These are phyloP conservation scores for Chaetophractus vellerosus DNA, from an alignment of 2,797 vertebrate species.

Conservation along the genomic window DNA sequence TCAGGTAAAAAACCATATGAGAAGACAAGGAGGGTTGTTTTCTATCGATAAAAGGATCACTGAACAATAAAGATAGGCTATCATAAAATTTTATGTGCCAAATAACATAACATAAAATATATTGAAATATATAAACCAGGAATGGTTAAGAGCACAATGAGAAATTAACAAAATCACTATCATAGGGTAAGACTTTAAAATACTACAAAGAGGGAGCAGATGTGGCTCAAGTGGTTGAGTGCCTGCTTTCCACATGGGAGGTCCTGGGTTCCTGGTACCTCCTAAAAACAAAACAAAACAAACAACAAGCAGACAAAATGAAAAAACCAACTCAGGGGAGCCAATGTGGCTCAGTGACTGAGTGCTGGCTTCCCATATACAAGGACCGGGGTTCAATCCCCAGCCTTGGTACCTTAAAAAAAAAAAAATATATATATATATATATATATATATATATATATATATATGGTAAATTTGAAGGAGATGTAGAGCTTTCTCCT, in stretches of 20 bases:
- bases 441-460: no score
- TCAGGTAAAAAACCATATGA: not conserved
- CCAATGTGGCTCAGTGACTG: no score
- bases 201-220: not conserved
- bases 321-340: no score
- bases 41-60: not conserved
- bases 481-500: not conserved
- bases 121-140: not conserved
- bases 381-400: no score
- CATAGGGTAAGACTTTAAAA: not conserved
- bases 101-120: not conserved
- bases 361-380: no score
- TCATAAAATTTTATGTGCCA: not conserved
- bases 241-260: no score
- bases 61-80: not conserved
- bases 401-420: not conserved
- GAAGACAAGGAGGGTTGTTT: not conserved
- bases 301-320: no score
- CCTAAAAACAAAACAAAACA: no score
- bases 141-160: not conserved
- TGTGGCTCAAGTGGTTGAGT: no score
- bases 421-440: no score
- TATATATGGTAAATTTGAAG: not conserved
- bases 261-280: no score
- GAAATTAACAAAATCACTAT: not conserved